Conservation (phyloP, 2,888 invertebrate species). For the Synergus itoensis region DNA sequence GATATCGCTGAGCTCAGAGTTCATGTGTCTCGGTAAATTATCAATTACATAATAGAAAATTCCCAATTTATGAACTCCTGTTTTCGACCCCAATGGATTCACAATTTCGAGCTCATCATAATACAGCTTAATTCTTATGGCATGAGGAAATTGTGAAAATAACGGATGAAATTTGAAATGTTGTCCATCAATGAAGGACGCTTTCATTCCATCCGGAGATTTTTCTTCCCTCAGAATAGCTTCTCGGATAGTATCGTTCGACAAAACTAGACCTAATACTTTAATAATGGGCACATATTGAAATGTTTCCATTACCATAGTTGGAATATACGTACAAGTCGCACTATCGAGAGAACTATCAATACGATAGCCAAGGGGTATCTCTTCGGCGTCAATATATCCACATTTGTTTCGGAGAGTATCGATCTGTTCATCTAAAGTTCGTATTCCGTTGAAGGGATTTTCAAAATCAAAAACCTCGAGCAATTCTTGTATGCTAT, state of each 20-base stretch:
- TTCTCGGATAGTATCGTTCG: conserved; percentile 42
- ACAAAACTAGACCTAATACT: conserved; percentile 48
- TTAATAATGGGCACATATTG: conserved; percentile 54
- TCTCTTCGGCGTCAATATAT: conserved; percentile 45
- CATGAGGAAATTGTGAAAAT: conserved; percentile 45
- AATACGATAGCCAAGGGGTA: conserved; percentile 46
- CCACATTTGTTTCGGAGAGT: conserved; percentile 28
- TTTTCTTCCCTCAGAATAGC: conserved; percentile 47
- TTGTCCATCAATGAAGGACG: conserved; percentile 52
- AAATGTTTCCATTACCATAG: conserved; percentile 48
- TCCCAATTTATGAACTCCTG: conserved; percentile 19
- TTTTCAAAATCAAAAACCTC: conserved; percentile 13
- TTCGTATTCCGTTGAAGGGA: conserved; percentile 41
- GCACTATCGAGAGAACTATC: conserved; percentile 45
- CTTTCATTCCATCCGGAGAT: conserved; percentile 44
- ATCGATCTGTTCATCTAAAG: conserved; percentile 25
- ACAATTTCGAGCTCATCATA: conserved; percentile 56
- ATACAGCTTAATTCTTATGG: conserved; percentile 51
- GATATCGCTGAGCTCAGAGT: too few species aligned
- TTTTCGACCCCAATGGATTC: conserved; percentile 55
- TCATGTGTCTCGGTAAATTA: too few species aligned
- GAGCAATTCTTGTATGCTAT: background rate
- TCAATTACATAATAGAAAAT: conserved; percentile 28
- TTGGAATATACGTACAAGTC: conserved; percentile 44
- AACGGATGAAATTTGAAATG: conserved; percentile 49